phyloP scores from a whole-genome alignment of 2,888 invertebrate species.

The Heliconius sara region DNA sequence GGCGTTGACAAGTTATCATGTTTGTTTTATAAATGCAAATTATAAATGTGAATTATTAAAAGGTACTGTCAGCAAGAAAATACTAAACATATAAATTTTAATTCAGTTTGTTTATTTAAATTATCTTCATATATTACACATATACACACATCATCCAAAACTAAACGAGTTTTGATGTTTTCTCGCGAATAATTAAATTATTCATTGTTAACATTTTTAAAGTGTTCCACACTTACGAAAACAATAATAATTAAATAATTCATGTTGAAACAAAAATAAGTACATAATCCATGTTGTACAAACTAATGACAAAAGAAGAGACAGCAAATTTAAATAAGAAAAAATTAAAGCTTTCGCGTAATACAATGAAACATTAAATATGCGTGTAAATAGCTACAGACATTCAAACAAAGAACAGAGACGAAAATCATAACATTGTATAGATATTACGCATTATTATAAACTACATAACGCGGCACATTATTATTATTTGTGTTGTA shows the following conservation, averaged over 20 bases:
- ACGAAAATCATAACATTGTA: not conserved
- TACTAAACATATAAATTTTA: conserved; percentile 14
- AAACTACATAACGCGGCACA: not conserved
- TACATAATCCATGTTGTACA: not conserved
- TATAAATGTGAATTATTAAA: conserved; percentile 52
- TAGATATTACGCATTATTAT: not conserved
- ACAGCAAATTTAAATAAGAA: too few species aligned
- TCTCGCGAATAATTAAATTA: not conserved
- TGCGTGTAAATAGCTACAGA: too few species aligned
- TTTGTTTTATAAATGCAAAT: conserved; percentile 62
- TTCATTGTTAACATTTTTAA: not conserved
- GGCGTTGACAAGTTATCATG: conserved; percentile 77
- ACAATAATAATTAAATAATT: too few species aligned
- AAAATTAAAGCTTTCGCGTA: too few species aligned
- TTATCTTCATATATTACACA: not conserved
- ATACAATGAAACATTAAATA: too few species aligned
- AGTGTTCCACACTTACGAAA: too few species aligned
- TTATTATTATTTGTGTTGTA: conserved; percentile 5
- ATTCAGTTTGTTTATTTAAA: not conserved
- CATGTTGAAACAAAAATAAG: not conserved
- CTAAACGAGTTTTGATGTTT: not conserved
- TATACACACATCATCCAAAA: not conserved
- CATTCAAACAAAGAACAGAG: not conserved
- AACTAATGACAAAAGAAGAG: too few species aligned
- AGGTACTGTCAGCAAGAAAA: conserved; percentile 54